phyloP scores from a whole-genome alignment of 2,888 invertebrate species.

The Eristalis tenax region DNA sequence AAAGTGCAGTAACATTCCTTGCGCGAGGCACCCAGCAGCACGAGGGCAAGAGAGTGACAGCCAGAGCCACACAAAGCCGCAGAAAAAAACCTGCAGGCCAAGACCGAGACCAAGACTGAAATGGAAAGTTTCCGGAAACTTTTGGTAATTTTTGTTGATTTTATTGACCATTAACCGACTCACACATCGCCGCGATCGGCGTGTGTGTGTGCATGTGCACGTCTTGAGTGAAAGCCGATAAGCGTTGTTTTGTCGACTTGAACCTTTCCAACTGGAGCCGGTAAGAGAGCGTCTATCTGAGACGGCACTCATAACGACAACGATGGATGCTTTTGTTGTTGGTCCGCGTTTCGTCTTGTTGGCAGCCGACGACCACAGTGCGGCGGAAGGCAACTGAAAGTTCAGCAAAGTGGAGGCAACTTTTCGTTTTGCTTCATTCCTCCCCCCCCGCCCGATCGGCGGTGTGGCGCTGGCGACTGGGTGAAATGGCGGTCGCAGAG shows the following conservation, averaged over 20 bases:
- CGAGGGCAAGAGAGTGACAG: conserved; percentile 9
- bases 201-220: not conserved
- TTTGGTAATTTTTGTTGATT: conserved; percentile 61
- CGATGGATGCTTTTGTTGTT: conserved; percentile 49
- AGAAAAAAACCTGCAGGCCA: not conserved
- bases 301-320: conserved; percentile 26
- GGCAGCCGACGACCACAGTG: not conserved
- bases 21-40: conserved; percentile 32
- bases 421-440: conserved; percentile 14
- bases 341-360: not conserved
- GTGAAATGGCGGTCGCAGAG: conserved; percentile 9
- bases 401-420: conserved; percentile 39
- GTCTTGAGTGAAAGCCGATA: conserved; percentile 60
- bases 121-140: conserved; percentile 67
- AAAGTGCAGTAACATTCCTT: conserved; percentile 73
- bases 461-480: not conserved
- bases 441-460: not conserved
- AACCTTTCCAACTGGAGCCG: conserved; percentile 20
- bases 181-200: conserved; percentile 25
- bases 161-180: conserved; percentile 56
- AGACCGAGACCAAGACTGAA: conserved; percentile 56
- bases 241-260: conserved; percentile 34
- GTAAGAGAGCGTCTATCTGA: not conserved
- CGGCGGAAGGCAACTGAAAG: too few species aligned
- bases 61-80: conserved; percentile 23